Evolutionary conservation across 2,888 invertebrate species (phyloP).

Genomic region (Nomada hirtipes): DNA sequence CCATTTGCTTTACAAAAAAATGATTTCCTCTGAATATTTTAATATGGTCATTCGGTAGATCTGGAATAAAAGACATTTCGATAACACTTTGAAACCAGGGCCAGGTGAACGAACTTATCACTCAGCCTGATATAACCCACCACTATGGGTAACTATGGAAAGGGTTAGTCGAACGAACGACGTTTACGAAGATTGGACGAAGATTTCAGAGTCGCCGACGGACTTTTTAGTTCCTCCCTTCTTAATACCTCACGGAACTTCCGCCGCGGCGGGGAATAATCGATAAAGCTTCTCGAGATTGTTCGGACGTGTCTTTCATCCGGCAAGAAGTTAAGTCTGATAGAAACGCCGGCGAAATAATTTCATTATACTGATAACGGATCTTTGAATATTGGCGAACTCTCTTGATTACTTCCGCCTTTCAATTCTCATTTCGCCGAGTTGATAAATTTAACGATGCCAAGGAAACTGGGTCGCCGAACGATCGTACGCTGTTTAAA

Average conservation of each 20-base stretch:
- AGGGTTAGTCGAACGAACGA: slow-evolving; percentile 11
- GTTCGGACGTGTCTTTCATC: slow-evolving; percentile 56
- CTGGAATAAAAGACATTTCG: no score
- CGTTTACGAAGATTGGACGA: slow-evolving; percentile 9
- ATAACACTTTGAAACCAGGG: no score
- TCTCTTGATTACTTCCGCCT: slow-evolving; percentile 67
- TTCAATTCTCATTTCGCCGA: slow-evolving; percentile 66
- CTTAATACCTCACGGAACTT: slow-evolving; percentile 40
- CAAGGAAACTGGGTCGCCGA: slow-evolving; percentile 51
- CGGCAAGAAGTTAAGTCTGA: slow-evolving; percentile 40
- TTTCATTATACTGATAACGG: slow-evolving; percentile 71
- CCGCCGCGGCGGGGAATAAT: slow-evolving; percentile 38
- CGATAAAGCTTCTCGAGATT: slow-evolving; percentile 52
- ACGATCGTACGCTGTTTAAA: slow-evolving; percentile 30
- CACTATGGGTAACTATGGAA: not conserved
- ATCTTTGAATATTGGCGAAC: slow-evolving; percentile 67
- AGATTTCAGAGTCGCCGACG: not conserved
- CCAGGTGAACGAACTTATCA: no score
- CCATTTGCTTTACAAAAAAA: no score
- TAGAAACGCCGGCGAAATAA: slow-evolving; percentile 60
- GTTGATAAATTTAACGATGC: slow-evolving; percentile 67
- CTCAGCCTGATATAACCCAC: no score
- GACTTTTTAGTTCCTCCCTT: slow-evolving; percentile 15
- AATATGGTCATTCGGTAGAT: no score
- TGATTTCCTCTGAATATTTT: no score